A percentile compares a stretch with the other conserved stretches of the same genome.
Conservation (phyloP, 1,140 invertebrate genomes). For the Listronotus oregonensis region DNA sequence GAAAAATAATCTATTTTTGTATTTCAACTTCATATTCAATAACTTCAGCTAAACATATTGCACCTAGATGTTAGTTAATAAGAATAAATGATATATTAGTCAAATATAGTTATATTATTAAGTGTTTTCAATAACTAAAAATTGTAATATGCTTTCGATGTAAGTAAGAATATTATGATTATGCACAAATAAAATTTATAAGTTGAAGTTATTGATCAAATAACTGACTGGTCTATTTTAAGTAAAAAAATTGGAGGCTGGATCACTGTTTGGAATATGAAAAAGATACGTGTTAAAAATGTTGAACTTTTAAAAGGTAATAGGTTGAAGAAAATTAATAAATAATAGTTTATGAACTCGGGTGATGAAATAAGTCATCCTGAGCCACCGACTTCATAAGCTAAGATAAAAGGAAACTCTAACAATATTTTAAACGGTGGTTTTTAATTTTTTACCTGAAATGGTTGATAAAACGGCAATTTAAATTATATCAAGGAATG, state of each 20-base stretch:
- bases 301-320: too few relatives aligned
- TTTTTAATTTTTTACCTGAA: slow-evolving; percentile 38
- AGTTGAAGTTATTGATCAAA: slow-evolving; percentile 34
- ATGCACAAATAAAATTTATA: slow-evolving; percentile 31
- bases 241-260: slow-evolving; percentile 49
- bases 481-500: slow-evolving; percentile 17
- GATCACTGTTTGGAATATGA: slow-evolving; percentile 43
- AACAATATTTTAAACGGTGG: slow-evolving; percentile 38
- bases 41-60: slow-evolving; percentile 23
- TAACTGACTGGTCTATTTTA: slow-evolving; percentile 23
- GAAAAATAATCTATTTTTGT: slow-evolving; percentile 29
- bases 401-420: too few relatives aligned
- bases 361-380: slow-evolving; percentile 47
- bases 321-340: slow-evolving; percentile 14
- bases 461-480: slow-evolving; percentile 9
- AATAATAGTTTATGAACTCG: slow-evolving; percentile 42
- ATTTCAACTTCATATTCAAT: slow-evolving; percentile 19
- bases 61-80: slow-evolving; percentile 42
- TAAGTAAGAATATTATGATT: slow-evolving; percentile 37
- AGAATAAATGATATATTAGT: slow-evolving; percentile 47
- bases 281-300: background rate
- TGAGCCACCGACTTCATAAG: slow-evolving; percentile 49
- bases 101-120: slow-evolving; percentile 28
- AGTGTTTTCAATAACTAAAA: slow-evolving; percentile 15
- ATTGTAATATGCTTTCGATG: slow-evolving; percentile 47